Evolutionary conservation across 2,113 vertebrate species (phyloP), one percentile per base, ranked within the genome.

Genomic region (Phrynocephalus versicolor): DNA sequence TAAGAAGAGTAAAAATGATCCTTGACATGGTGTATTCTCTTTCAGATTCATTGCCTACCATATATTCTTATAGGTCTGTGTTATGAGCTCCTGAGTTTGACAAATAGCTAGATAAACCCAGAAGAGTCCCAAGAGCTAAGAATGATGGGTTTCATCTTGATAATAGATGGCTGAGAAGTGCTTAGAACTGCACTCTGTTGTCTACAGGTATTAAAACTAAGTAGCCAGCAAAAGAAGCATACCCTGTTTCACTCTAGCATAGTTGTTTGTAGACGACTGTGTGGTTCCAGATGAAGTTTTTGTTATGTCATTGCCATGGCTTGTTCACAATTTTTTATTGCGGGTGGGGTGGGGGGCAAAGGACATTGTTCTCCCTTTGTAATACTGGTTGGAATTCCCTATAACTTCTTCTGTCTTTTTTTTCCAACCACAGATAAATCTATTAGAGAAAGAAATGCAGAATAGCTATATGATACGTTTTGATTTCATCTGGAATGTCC

Each of bases 1-100:
- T 94, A 90, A 92, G 92, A 94, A 90, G 90, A 90, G 87, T 88
- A 87, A 94, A 94, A 90, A 94, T 88, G 90, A 88, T 92, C 76
- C 90, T 92, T 91, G 93, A 91, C 89, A 92, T 88, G 72, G 89
- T 82, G 88, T 57, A 86, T 90, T 91, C 89, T 88, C 82, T 87
- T 89, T 92, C 88, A 89, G 72, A 89, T 91, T 93, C 91, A 90
- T 94, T 89, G 93, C 86, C 35, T 72, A 83, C 86, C 57, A 2
- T 85, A 88, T 79, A 75, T 94, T 82, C 86, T 85, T 88, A 88
- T 75, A 88, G 83, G 71, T 85, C 76, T 69, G 27, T 80, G 89
- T 89, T 75, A 65, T 90, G 93, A 92, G 87, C 89, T 92, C 79
- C 0, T 73, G 82, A 89, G 86, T 88, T 86, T 90, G 90, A 91